Evolutionary conservation across 2,888 invertebrate species (phyloP), one percentile per base, ranked within the genome.

Genomic region (Stenchaetothrips biformis): DNA sequence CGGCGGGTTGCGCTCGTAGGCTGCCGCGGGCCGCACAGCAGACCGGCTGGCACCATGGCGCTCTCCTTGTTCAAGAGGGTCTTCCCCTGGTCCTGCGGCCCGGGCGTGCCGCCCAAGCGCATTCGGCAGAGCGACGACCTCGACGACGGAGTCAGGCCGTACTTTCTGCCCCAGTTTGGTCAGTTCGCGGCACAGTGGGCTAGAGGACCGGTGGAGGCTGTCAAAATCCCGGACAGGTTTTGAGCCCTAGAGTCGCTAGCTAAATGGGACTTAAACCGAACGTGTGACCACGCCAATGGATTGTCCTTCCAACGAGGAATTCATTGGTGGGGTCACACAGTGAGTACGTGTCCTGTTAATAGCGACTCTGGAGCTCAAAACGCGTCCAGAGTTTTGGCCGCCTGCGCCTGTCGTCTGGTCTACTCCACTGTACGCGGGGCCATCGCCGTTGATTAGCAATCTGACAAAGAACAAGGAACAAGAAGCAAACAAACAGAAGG

Each of bases 291-390:
- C n/a, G n/a, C n/a, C n/a, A n/a, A n/a, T n/a, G n/a, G n/a, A n/a
- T n/a, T n/a, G n/a, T n/a, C n/a, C n/a, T n/a, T n/a, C n/a, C n/a
- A n/a, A n/a, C n/a, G n/a, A n/a, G n/a, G n/a, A n/a, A n/a, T n/a
- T n/a, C n/a, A n/a, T n/a, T n/a, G n/a, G n/a, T n/a, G n/a, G n/a
- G n/a, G n/a, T n/a, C n/a, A n/a, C 78, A 16, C n/a, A 13, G 16
- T 48, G 49, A 21, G n/a, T 62, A 37, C 47, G 48, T 81, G 80
- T 16, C 25, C 16, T 80, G 59, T 48, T 81, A 77, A 25, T 81
- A 48, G 48, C 13, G 77, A 18, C 49, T 25, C n/a, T n/a, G n/a
- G n/a, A n/a, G n/a, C n/a, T n/a, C n/a, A n/a, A n/a, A n/a, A n/a
- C n/a, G n/a, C n/a, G n/a, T n/a, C n/a, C n/a, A n/a, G n/a, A n/a